phyloP scores from a whole-genome alignment of 2,888 invertebrate species.

The Habrosyne pyritoides region DNA sequence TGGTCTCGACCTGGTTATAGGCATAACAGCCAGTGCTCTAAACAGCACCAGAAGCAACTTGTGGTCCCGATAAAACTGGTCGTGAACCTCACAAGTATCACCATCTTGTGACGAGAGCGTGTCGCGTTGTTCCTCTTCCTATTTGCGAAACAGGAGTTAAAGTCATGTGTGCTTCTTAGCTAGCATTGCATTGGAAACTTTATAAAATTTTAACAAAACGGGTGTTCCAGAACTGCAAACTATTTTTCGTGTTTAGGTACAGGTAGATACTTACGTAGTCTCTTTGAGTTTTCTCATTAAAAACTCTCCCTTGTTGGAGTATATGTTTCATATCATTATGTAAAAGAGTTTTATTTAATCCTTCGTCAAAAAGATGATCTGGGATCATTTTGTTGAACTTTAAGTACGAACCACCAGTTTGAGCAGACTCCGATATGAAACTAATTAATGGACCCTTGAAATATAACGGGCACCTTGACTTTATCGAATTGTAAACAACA shows the following conservation, averaged over 20 bases:
- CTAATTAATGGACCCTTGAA: constrained; percentile 35
- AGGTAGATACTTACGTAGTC: constrained; percentile 65
- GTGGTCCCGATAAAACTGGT: constrained; percentile 87
- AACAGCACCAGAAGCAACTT: constrained; percentile 85
- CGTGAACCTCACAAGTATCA: constrained; percentile 84
- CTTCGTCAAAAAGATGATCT: constrained; percentile 72
- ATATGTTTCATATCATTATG: constrained; percentile 71
- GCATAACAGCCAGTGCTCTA: constrained; percentile 86
- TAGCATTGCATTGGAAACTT: not conserved
- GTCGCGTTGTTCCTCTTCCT: constrained; percentile 79
- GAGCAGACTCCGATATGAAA: not conserved
- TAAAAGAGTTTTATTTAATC: constrained; percentile 62
- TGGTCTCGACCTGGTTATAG: constrained; percentile 82
- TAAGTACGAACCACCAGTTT: not conserved
- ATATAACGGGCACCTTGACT: constrained; percentile 35
- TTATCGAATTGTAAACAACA: constrained; percentile 61
- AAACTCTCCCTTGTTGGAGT: constrained; percentile 23
- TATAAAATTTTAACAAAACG: too few relatives aligned
- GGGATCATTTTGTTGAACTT: constrained; percentile 53
- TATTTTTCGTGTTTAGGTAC: too few relatives aligned
- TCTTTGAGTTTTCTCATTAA: constrained; percentile 59
- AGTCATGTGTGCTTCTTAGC: not conserved
- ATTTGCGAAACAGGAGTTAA: not conserved
- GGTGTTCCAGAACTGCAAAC: too few relatives aligned
- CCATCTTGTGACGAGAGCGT: constrained; percentile 83